Evolutionary conservation across 2,797 vertebrate genomes (phyloP).

Genomic region (Catharus ustulatus): DNA sequence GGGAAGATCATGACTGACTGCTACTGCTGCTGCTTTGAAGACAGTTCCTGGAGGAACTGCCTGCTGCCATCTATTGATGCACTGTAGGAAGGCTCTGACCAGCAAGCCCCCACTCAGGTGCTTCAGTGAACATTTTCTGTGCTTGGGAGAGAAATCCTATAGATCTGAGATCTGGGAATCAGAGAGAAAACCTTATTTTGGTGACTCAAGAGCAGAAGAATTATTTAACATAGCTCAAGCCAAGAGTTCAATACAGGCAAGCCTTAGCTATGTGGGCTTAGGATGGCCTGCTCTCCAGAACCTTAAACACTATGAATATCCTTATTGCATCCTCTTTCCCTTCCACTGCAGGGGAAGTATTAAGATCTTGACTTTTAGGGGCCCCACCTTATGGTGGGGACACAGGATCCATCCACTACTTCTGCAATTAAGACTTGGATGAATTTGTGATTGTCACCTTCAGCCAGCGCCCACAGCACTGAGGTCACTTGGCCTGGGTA

Average conservation of each 20-base stretch:
- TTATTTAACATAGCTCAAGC: neutral
- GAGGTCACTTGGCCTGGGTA: neutral
- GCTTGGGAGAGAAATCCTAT: neutral
- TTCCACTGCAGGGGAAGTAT: neutral
- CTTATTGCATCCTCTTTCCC: neutral
- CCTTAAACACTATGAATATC: neutral
- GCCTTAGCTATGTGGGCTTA: neutral
- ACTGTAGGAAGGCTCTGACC: neutral
- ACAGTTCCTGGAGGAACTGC: neutral
- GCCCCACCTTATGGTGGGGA: neutral
- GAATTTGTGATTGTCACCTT: neutral
- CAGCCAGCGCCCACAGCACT: neutral
- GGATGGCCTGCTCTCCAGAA: neutral
- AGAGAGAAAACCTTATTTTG: neutral
- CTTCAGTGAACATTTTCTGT: neutral
- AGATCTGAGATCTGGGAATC: neutral
- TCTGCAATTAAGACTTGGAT: neutral
- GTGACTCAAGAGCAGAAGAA: neutral
- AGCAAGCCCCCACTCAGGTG: neutral
- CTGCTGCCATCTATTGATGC: conserved; percentile 60
- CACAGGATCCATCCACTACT: fast-evolving
- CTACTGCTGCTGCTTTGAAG: neutral
- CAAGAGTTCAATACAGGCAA: neutral
- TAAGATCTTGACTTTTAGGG: neutral
- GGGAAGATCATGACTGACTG: neutral